Evolutionary conservation across 2,113 vertebrate genomes (phyloP).

Genomic region (Myodes glareolus): DNA sequence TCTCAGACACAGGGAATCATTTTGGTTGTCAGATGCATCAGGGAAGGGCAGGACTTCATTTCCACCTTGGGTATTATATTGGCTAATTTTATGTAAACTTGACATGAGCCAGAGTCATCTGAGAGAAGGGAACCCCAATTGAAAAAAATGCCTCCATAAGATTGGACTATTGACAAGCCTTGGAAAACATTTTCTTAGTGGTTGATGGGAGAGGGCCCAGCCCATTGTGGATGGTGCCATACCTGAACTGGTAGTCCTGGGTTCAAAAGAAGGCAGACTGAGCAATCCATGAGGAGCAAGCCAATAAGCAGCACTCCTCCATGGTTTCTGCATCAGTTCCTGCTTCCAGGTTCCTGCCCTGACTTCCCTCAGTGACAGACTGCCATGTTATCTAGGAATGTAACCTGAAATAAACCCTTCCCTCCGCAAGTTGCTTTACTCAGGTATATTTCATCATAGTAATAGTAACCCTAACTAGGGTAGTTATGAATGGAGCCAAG

Average conservation of each 20-base stretch:
- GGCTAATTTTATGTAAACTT: neutral
- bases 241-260: neutral
- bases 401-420: neutral
- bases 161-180: neutral
- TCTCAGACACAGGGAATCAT: neutral
- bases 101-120: neutral
- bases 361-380: neutral
- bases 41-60: neutral
- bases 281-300: neutral
- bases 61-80: neutral
- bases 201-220: neutral
- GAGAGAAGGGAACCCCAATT: neutral
- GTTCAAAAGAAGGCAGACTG: neutral
- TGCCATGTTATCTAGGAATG: neutral
- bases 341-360: neutral
- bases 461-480: neutral
- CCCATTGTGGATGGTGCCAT: neutral
- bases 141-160: neutral
- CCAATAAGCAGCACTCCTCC: neutral
- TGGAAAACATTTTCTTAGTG: neutral
- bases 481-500: neutral
- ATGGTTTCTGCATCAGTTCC: neutral
- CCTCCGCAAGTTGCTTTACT: neutral
- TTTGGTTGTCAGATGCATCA: neutral
- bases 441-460: neutral